phyloP scores from a whole-genome alignment of 2,888 invertebrate species.

The Mellilla xanthometata region DNA sequence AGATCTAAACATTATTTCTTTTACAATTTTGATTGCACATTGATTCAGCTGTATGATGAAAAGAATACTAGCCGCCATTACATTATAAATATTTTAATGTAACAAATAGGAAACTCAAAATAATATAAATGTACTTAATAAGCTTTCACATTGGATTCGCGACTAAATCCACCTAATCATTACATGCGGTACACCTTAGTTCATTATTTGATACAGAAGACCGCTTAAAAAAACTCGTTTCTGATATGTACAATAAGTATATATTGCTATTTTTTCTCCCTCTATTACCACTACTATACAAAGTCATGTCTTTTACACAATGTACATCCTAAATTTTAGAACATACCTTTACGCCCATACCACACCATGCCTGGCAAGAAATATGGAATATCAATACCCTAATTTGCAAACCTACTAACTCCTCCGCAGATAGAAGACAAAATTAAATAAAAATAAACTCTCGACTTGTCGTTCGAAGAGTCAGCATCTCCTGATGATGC shows the following conservation, averaged over 20 bases:
- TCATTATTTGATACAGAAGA: constrained; percentile 60
- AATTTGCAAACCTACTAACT: too few relatives aligned
- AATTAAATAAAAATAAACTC: too few relatives aligned
- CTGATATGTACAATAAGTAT: constrained; percentile 72
- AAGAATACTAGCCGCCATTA: constrained; percentile 41
- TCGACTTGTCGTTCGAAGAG: too few relatives aligned
- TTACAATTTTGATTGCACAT: constrained; percentile 62
- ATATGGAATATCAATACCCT: constrained; percentile 20
- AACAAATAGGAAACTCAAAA: constrained; percentile 30
- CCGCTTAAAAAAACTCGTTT: constrained; percentile 51
- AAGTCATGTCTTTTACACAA: constrained; percentile 42
- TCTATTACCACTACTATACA: constrained; percentile 15
- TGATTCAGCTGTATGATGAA: constrained; percentile 9
- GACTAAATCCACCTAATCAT: constrained; percentile 34
- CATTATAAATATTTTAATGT: constrained; percentile 25
- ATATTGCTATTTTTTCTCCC: constrained; percentile 45
- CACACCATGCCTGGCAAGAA: constrained; percentile 22
- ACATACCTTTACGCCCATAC: constrained; percentile 38
- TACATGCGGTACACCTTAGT: constrained; percentile 60
- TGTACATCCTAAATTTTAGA: constrained; percentile 72
- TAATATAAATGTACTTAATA: constrained; percentile 34
- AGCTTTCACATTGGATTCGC: constrained; percentile 31
- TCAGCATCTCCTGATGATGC: too few relatives aligned
- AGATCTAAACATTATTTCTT: constrained; percentile 41
- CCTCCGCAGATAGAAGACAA: too few relatives aligned